phyloP scores from a whole-genome alignment of 2,888 invertebrate species.

The Smittia aterrima region DNA sequence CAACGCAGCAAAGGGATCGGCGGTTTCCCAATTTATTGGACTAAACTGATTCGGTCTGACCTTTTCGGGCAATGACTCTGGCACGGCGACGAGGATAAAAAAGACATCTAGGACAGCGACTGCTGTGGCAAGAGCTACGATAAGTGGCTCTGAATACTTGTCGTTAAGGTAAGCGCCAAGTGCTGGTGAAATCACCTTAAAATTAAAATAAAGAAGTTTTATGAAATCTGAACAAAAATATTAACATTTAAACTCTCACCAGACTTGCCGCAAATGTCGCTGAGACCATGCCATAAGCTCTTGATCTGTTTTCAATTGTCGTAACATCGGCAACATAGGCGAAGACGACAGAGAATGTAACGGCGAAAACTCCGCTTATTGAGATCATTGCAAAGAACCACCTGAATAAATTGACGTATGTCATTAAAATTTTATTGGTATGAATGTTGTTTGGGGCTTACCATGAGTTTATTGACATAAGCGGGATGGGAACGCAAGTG shows the following conservation, averaged over 20 bases:
- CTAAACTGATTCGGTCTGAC: conserved; percentile 71
- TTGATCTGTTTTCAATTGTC: conserved; percentile 89
- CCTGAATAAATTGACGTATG: conserved; percentile 54
- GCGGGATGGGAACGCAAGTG: conserved; percentile 97
- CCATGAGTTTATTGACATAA: conserved; percentile 99
- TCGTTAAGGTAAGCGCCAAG: conserved; percentile 87
- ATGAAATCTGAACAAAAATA: no score
- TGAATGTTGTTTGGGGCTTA: conserved; percentile 47
- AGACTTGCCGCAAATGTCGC: conserved; percentile 99
- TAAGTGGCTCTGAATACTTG: conserved; percentile 77
- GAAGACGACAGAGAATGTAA: conserved; percentile 98
- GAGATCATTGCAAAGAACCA: conserved; percentile 99
- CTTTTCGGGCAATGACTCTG: conserved; percentile 97
- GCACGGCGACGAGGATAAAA: conserved; percentile 96
- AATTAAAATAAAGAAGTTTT: conserved; percentile 33
- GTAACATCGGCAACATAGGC: conserved; percentile 99
- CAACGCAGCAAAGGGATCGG: conserved; percentile 94
- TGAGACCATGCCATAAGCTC: conserved; percentile 95
- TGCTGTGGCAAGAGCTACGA: conserved; percentile 92
- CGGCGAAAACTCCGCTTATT: conserved; percentile 97
- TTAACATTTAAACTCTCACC: no score
- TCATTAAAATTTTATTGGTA: not conserved
- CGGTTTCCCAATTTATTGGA: conserved; percentile 95
- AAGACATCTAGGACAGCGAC: conserved; percentile 95
- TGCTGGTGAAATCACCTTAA: conserved; percentile 87